Evolutionary conservation across 2,888 invertebrate species (phyloP).

Genomic region (Chrysina gloriosa): DNA sequence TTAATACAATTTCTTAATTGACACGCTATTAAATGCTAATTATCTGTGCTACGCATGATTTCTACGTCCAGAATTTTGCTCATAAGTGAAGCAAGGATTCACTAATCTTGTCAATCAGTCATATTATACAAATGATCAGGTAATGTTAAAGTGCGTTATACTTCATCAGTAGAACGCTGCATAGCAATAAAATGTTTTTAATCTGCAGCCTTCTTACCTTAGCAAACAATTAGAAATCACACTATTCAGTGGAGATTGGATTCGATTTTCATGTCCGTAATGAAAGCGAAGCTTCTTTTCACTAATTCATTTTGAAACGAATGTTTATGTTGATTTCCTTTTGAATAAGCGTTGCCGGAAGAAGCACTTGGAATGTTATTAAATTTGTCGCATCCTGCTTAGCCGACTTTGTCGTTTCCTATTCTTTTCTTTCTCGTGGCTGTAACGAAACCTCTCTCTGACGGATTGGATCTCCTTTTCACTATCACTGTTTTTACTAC

Average conservation of each 20-base stretch:
- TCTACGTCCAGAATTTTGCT: too few species aligned
- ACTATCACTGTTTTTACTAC: slow-evolving; percentile 6
- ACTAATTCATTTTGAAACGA: slow-evolving; percentile 2
- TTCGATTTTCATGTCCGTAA: neutral
- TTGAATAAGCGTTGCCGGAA: neutral
- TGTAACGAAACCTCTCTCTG: neutral
- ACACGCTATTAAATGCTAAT: too few species aligned
- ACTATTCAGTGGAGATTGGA: neutral
- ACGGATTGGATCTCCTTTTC: neutral
- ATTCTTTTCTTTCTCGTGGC: neutral
- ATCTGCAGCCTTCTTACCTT: too few species aligned
- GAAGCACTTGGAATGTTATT: neutral
- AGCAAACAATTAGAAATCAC: too few species aligned
- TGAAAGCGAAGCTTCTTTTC: neutral
- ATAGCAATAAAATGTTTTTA: too few species aligned
- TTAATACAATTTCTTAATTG: too few species aligned
- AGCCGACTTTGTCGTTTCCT: neutral
- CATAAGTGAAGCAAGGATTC: too few species aligned
- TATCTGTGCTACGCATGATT: too few species aligned
- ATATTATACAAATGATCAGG: too few species aligned
- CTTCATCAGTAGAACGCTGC: too few species aligned
- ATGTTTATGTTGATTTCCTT: slow-evolving; percentile 13
- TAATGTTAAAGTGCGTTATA: too few species aligned
- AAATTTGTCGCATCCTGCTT: slow-evolving; percentile 12
- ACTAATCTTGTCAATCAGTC: too few species aligned